Evolutionary conservation across 2,888 invertebrate species (phyloP), one percentile per base, ranked within the genome.

Genomic region (Pseudoips prasinana): DNA sequence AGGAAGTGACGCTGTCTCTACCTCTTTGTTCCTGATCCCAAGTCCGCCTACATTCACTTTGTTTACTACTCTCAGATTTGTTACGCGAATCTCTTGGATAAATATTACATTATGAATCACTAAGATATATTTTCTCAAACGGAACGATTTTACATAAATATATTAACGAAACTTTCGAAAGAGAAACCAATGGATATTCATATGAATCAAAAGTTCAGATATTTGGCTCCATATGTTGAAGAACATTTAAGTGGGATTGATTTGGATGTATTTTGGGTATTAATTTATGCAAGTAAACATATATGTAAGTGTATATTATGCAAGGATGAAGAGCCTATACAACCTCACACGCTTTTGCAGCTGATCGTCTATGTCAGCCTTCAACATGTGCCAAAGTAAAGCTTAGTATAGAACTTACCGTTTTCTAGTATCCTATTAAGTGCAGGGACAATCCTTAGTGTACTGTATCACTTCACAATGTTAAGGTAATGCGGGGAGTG

Each of bases 1-100:
- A 65, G 60, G 64, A 70, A 69, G 58, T 75, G 59, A 63, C 55
- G 36, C 34, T 52, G 58, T 64, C 72, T 71, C 71, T 73, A 75
- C 76, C 74, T 60, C 20, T n/a, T 20, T 20, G 68, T 75, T 72
- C 69, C 67, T 64, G 69, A 66, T 72, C 67, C 61, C 62, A 70
- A 32, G 27, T 30, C 58, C 73, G 56, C 79, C 78, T 74, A 84
- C 86, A 79, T 84, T 86, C 83, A 83, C 84, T 85, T 82, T 85
- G 73, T 78, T 79, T 77, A 79, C 63, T 64, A 67, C 36, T 18
- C 26, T 34, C 33, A 24, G 29, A 22, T 29, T 31, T 24, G 17
- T 7, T 25, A 24, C 30, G 8, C 34, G 39, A 47, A 59, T 23
- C 40, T 39, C 38, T 33, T 31, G 33, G 42, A 58, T 55, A 51